Evolutionary conservation across 2,113 vertebrate species (phyloP).

Genomic region (Monarcha castaneiventris): DNA sequence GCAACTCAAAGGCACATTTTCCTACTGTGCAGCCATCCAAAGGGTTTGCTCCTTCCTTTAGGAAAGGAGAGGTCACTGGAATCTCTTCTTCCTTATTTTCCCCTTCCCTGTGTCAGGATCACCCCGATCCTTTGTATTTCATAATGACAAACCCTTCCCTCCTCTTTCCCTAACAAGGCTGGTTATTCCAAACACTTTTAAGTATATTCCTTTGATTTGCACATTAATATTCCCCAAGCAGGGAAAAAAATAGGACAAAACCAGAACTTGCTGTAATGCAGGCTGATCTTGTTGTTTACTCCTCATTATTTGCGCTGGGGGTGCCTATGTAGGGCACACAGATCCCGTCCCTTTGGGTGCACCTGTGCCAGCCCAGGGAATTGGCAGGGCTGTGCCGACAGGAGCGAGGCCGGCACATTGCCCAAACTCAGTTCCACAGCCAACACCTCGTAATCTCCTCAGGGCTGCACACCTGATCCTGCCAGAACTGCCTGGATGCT

Average conservation of each 20-base stretch:
- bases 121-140: neutral
- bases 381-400: neutral
- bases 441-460: neutral
- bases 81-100: neutral
- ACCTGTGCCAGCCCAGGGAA: neutral
- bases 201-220: slow-evolving; percentile 36
- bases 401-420: neutral
- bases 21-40: neutral
- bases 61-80: neutral
- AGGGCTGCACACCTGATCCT: neutral
- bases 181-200: slow-evolving; percentile 9
- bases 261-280: neutral
- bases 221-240: slow-evolving; percentile 1
- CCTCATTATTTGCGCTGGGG: neutral
- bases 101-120: neutral
- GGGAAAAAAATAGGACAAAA: neutral
- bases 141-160: neutral
- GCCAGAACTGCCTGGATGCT: rapidly evolving
- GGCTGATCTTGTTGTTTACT: neutral
- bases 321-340: neutral
- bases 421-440: neutral
- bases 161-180: neutral
- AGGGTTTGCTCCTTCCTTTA: neutral
- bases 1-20: neutral
- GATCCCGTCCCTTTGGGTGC: neutral